phyloP scores from a whole-genome alignment of 1,140 invertebrate species.

The Ephestia elutella region DNA sequence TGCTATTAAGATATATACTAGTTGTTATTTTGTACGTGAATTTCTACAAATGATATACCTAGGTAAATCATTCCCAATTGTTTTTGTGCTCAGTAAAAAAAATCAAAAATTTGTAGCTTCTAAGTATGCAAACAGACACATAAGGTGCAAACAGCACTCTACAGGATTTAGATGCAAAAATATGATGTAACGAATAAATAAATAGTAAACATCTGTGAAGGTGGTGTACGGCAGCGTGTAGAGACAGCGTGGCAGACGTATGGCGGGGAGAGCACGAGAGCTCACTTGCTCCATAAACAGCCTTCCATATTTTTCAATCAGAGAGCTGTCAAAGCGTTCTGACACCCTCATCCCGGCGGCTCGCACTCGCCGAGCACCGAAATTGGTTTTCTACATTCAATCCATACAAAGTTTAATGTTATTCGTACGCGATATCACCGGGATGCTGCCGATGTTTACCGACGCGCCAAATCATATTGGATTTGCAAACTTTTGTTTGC shows the following conservation, averaged over 20 bases:
- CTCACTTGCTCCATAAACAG: slow-evolving; percentile 73
- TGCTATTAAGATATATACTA: neutral
- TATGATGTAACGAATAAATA: too few species aligned
- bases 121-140: too few species aligned
- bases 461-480: slow-evolving; percentile 74
- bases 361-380: slow-evolving; percentile 72
- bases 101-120: too few species aligned
- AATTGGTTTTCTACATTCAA: slow-evolving; percentile 76
- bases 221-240: too few species aligned
- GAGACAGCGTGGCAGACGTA: neutral
- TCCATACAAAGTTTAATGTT: slow-evolving; percentile 75
- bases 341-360: slow-evolving; percentile 73
- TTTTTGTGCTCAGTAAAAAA: too few species aligned
- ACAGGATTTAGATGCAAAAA: too few species aligned
- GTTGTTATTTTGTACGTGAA: neutral
- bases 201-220: too few species aligned
- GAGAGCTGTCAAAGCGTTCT: slow-evolving; percentile 74
- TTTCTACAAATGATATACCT: too few species aligned
- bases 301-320: slow-evolving; percentile 76
- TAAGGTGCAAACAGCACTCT: too few species aligned
- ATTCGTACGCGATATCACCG: slow-evolving; percentile 74
- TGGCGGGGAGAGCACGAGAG: slow-evolving; percentile 18
- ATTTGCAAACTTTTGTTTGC: slow-evolving; percentile 75
- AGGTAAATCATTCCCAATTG: too few species aligned
- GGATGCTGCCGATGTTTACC: slow-evolving; percentile 73